Conservation (phyloP, 2,888 invertebrate genomes). For the Drosophila helvetica region DNA sequence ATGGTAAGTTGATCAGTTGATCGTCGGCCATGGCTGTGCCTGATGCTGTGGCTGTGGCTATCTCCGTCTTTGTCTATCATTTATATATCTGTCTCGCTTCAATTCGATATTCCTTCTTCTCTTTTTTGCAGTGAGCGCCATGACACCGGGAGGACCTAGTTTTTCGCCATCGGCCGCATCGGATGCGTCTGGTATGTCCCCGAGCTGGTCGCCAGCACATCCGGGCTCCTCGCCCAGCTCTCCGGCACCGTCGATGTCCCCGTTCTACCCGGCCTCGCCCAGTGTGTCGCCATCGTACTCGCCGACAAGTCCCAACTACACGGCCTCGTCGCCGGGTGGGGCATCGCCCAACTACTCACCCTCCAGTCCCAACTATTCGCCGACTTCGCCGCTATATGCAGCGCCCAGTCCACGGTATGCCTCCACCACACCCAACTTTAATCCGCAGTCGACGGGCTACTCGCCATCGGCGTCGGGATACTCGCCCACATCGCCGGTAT, state of each 20-base stretch:
- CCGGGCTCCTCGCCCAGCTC: conserved; percentile 92
- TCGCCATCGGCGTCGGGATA: conserved; percentile 93
- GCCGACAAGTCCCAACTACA: conserved; percentile 90
- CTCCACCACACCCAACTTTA: conserved; percentile 91
- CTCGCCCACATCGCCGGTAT: conserved; percentile 91
- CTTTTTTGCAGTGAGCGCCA: conserved; percentile 88
- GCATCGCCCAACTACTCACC: conserved; percentile 92
- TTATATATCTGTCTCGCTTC: conserved; percentile 1
- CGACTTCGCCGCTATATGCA: conserved; percentile 89
- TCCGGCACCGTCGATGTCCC: conserved; percentile 93
- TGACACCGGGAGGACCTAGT: conserved; percentile 98
- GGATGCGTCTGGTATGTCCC: conserved; percentile 96
- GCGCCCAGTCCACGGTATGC: conserved; percentile 90
- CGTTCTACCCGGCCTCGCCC: conserved; percentile 87
- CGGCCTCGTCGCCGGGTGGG: conserved; percentile 87
- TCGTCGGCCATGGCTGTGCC: too few species aligned
- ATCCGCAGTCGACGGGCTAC: conserved; percentile 91
- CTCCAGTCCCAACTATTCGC: conserved; percentile 90
- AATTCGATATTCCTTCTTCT: conserved; percentile 1
- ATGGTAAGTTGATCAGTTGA: conserved; percentile 87
- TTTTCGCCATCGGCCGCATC: conserved; percentile 98
- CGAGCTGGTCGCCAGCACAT: conserved; percentile 91
- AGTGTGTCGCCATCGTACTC: conserved; percentile 86
- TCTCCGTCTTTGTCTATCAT: not conserved
- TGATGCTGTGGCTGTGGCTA: conserved; percentile 51